Evolutionary conservation across 2,113 vertebrate species (phyloP).

Genomic region (Psittacula cyanocephala): DNA sequence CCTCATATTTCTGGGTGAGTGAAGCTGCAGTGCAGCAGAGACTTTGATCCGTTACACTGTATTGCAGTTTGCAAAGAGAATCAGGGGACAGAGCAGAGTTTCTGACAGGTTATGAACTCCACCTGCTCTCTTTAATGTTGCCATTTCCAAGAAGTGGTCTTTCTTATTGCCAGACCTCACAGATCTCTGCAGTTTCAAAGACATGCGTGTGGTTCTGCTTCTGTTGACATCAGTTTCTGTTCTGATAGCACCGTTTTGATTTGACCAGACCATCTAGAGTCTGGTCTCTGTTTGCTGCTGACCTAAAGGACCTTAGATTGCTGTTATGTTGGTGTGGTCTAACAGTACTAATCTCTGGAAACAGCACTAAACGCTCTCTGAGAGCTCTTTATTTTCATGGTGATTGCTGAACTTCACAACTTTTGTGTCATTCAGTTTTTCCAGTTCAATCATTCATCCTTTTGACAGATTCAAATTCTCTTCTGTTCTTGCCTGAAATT

Average conservation of each 20-base stretch:
- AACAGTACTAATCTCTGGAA: not conserved
- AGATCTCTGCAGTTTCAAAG: not conserved
- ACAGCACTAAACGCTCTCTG: not conserved
- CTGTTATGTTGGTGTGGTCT: not conserved
- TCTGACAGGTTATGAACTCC: not conserved
- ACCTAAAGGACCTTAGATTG: not conserved
- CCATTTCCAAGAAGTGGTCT: not conserved
- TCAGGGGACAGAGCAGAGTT: not conserved
- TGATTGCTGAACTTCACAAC: not conserved
- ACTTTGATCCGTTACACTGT: constrained; percentile 16
- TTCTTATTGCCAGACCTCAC: not conserved
- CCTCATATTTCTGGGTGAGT: constrained; percentile 31
- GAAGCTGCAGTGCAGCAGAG: constrained; percentile 1
- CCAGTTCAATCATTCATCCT: not conserved
- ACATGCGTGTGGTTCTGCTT: not conserved
- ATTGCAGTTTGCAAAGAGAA: constrained; percentile 2
- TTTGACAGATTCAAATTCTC: not conserved
- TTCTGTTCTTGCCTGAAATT: not conserved
- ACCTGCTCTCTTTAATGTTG: not conserved
- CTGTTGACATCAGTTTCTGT: not conserved
- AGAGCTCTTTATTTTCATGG: not conserved
- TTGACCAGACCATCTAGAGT: not conserved
- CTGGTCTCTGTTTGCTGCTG: not conserved
- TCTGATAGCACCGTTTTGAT: not conserved
- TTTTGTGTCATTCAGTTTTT: not conserved